Evolutionary conservation across 2,888 invertebrate genomes (phyloP).

Genomic region (Odontocolon sp.): DNA sequence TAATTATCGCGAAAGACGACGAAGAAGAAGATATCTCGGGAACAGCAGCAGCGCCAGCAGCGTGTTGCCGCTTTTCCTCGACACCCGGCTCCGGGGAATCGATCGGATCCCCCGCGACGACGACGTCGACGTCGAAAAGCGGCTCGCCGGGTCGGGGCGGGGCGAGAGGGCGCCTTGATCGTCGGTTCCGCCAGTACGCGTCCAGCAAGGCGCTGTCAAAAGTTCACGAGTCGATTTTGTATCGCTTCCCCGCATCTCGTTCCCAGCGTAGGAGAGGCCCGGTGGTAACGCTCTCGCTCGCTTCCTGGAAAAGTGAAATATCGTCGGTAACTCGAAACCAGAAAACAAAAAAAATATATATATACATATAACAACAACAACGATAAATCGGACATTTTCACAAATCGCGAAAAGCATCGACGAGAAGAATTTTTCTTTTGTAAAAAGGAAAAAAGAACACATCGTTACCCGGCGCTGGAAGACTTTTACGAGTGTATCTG

Average conservation of each 20-base stretch:
- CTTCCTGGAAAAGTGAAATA: background rate
- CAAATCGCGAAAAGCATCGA: background rate
- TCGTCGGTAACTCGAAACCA: background rate
- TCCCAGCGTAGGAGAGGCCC: slow-evolving; percentile 52
- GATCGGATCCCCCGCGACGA: slow-evolving; percentile 63
- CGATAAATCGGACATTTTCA: background rate
- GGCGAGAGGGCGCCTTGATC: slow-evolving; percentile 85
- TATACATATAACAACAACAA: background rate
- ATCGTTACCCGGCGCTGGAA: no score
- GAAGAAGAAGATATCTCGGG: background rate
- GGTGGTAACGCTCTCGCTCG: slow-evolving; percentile 29
- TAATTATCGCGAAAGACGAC: background rate
- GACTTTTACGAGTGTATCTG: no score
- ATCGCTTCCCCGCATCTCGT: slow-evolving; percentile 59
- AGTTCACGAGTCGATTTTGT: slow-evolving; percentile 68
- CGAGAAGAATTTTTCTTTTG: background rate
- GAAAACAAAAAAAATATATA: background rate
- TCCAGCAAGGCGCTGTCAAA: slow-evolving; percentile 79
- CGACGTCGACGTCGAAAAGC: slow-evolving; percentile 35
- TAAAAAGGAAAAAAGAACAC: background rate
- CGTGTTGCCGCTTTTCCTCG: background rate
- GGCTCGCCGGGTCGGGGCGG: slow-evolving; percentile 80
- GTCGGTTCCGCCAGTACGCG: slow-evolving; percentile 82
- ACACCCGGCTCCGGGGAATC: slow-evolving; percentile 64
- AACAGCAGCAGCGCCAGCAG: background rate